phyloP scores from a whole-genome alignment of 1,140 invertebrate genomes.

The Ctenoplectra terminalis region DNA sequence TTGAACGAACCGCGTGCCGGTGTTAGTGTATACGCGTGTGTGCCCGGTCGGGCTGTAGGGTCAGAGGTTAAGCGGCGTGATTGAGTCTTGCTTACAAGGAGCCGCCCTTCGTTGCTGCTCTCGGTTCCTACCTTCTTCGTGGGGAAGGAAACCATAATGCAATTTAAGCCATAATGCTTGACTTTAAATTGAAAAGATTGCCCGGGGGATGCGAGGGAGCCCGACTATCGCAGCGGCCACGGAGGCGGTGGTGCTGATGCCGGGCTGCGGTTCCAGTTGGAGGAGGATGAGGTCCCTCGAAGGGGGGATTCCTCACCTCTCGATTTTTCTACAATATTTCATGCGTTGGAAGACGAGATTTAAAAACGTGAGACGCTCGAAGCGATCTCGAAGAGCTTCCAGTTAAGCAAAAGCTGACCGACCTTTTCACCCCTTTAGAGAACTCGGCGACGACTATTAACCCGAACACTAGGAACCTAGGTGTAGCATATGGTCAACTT shows the following conservation, averaged over 20 bases:
- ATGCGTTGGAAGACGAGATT: too few relatives aligned
- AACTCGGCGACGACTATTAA: slow-evolving; percentile 34
- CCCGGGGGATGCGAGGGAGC: slow-evolving; percentile 81
- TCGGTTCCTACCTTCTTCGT: slow-evolving; percentile 73
- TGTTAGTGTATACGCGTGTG: slow-evolving; percentile 38
- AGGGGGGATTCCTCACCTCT: neutral
- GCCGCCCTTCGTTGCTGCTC: slow-evolving; percentile 78
- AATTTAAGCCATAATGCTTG: slow-evolving; percentile 83
- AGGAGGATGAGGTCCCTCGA: neutral
- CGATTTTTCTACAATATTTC: slow-evolving; percentile 10
- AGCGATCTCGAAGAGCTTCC: too few relatives aligned
- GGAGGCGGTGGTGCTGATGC: slow-evolving; percentile 32
- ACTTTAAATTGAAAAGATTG: slow-evolving; percentile 84
- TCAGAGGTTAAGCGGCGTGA: slow-evolving; percentile 83
- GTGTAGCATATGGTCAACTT: slow-evolving; percentile 29
- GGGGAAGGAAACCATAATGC: slow-evolving; percentile 81
- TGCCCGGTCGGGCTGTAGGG: slow-evolving; percentile 69
- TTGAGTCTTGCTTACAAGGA: slow-evolving; percentile 83
- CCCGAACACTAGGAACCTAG: neutral
- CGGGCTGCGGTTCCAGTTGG: slow-evolving; percentile 15
- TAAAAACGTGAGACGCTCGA: too few relatives aligned
- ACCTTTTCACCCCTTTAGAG: neutral
- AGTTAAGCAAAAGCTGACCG: too few relatives aligned
- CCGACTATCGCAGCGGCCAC: slow-evolving; percentile 49
- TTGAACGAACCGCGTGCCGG: neutral